These are phyloP conservation scores for Falco novaeseelandiae DNA, from an alignment of 2,797 vertebrate species.

Conservation along the genomic window DNA sequence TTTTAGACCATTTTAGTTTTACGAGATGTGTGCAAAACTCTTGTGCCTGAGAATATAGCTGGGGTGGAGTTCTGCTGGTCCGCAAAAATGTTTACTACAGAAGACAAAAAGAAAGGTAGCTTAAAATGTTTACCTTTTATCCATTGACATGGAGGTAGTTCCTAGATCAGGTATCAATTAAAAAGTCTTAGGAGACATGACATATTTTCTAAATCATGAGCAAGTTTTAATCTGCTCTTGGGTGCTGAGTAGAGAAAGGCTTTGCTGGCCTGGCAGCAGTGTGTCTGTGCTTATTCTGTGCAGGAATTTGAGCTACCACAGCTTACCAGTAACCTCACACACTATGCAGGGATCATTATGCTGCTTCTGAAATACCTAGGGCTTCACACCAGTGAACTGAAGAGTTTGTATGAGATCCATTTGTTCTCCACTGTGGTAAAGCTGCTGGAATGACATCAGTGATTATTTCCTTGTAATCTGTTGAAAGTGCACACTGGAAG, in stretches of 20 bases:
- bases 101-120: neutral
- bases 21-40: neutral
- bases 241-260: neutral
- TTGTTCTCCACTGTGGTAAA: neutral
- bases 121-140: neutral
- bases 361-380: neutral
- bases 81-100: neutral
- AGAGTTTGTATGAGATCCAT: neutral
- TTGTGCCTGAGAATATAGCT: neutral
- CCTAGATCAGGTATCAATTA: neutral
- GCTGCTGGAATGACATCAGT: neutral
- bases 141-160: neutral
- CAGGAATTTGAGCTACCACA: neutral
- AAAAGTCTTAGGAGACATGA: neutral
- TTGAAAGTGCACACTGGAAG: constrained; percentile 4
- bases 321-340: neutral
- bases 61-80: neutral
- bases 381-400: neutral
- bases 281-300: rapidly evolving
- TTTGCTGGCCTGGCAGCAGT: neutral
- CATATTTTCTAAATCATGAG: neutral
- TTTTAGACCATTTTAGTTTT: neutral
- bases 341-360: neutral
- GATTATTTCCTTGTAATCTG: neutral
- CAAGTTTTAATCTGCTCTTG: neutral